phyloP scores from a whole-genome alignment of 2,113 vertebrate genomes.

The Megalops atlanticus region DNA sequence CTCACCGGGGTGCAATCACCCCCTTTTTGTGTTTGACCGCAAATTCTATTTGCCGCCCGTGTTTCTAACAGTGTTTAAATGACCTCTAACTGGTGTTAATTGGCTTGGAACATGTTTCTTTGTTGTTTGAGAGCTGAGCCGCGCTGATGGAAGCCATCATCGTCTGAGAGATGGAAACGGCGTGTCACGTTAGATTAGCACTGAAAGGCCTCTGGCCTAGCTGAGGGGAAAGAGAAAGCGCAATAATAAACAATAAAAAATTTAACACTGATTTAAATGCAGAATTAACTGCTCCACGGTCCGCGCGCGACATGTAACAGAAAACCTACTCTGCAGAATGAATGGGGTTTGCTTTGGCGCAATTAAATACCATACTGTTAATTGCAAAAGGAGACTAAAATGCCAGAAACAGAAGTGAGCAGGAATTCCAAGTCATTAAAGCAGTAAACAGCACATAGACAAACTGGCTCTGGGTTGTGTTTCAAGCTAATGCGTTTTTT shows the following conservation, averaged over 20 bases:
- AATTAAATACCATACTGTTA: not conserved
- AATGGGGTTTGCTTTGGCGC: not conserved
- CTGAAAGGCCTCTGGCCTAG: slow-evolving; percentile 28
- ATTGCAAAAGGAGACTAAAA: not conserved
- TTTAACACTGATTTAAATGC: slow-evolving; percentile 28
- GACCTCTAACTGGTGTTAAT: slow-evolving; percentile 35
- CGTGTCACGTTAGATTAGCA: slow-evolving; percentile 33
- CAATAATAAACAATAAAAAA: slow-evolving; percentile 25
- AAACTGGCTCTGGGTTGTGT: not conserved
- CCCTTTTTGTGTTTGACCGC: slow-evolving; percentile 9
- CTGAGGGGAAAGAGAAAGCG: slow-evolving; percentile 33
- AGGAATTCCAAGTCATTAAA: not conserved
- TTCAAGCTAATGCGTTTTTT: not conserved
- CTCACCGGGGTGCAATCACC: not conserved
- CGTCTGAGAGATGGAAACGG: slow-evolving; percentile 28
- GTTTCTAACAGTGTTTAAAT: slow-evolving; percentile 29
- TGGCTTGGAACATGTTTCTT: slow-evolving; percentile 35
- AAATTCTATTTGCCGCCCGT: slow-evolving; percentile 23
- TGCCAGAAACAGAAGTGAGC: not conserved
- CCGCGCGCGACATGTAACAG: slow-evolving; percentile 1
- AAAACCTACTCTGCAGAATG: slow-evolving; percentile 23
- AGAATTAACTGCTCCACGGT: slow-evolving; percentile 31
- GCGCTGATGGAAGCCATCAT: slow-evolving; percentile 19
- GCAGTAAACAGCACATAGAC: not conserved
- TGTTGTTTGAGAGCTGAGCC: slow-evolving; percentile 28